These are phyloP conservation scores for Nyleta sp. DNA, from an alignment of 2,888 invertebrate genomes.

Conservation along the genomic window DNA sequence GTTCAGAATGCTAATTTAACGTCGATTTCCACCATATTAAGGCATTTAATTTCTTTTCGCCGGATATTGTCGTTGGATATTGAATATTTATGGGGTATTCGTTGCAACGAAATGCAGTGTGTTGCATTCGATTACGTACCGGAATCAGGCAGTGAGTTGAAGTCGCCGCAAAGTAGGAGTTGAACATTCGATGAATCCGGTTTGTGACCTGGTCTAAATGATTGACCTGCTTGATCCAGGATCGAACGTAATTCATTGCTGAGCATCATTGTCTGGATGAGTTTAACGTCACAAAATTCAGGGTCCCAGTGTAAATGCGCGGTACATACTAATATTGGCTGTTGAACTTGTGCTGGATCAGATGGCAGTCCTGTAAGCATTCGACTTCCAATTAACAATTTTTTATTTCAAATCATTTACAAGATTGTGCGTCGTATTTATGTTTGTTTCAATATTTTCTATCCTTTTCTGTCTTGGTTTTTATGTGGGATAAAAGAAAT, in stretches of 20 bases:
- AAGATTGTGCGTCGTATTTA: no score
- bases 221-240: conserved; percentile 92
- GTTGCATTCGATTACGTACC: conserved; percentile 82
- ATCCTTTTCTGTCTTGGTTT: no score
- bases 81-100: no score
- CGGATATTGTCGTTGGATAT: no score
- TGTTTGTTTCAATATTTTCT: no score
- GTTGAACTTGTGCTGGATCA: conserved; percentile 90
- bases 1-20: conserved; percentile 1
- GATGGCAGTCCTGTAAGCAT: conserved; percentile 86
- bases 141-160: conserved; percentile 99
- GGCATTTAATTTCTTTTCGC: conserved; percentile 2
- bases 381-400: no score
- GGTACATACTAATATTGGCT: conserved; percentile 97
- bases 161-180: conserved; percentile 97
- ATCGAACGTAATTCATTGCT: conserved; percentile 96
- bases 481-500: no score
- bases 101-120: no score
- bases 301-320: conserved; percentile 99
- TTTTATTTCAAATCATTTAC: no score
- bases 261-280: conserved; percentile 99
- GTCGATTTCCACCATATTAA: conserved; percentile 2
- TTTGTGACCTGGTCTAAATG: conserved; percentile 88
- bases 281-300: conserved; percentile 99
- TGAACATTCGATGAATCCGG: conserved; percentile 93